phyloP scores from a whole-genome alignment of 2,113 vertebrate genomes.

The Elgaria multicarinata region DNA sequence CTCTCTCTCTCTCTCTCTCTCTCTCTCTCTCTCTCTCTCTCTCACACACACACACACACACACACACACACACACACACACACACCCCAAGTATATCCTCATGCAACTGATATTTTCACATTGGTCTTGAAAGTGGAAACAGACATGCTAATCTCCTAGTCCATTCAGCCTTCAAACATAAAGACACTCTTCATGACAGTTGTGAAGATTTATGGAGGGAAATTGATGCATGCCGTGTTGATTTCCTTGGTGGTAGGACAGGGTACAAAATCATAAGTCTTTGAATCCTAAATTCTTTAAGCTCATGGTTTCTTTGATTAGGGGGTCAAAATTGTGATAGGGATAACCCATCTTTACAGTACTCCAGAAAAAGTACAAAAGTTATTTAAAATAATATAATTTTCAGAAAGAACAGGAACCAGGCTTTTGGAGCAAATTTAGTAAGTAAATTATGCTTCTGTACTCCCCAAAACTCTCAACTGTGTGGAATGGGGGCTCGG shows the following conservation, averaged over 20 bases:
- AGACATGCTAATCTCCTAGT: not conserved
- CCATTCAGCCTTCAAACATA: not conserved
- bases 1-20: too few relatives aligned
- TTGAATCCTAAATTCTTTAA: not conserved
- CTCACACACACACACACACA: not conserved
- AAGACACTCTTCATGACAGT: not conserved
- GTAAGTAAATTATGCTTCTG: not conserved
- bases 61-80: slow-evolving; percentile 16
- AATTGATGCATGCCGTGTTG: not conserved
- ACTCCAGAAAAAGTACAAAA: not conserved
- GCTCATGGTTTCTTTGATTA: not conserved
- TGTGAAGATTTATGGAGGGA: not conserved
- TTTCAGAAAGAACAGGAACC: not conserved
- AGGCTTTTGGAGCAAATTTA: not conserved
- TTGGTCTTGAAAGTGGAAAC: not conserved
- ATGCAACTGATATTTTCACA: not conserved
- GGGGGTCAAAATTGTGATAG: not conserved
- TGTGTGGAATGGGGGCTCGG: not conserved
- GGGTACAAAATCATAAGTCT: not conserved
- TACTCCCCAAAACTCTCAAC: not conserved
- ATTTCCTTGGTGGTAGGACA: not conserved
- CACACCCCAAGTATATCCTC: slow-evolving; percentile 23
- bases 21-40: too few relatives aligned
- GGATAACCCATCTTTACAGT: not conserved
- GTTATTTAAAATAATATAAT: not conserved